phyloP scores from a whole-genome alignment of 2,888 invertebrate genomes.

The Coleophora deauratella region DNA sequence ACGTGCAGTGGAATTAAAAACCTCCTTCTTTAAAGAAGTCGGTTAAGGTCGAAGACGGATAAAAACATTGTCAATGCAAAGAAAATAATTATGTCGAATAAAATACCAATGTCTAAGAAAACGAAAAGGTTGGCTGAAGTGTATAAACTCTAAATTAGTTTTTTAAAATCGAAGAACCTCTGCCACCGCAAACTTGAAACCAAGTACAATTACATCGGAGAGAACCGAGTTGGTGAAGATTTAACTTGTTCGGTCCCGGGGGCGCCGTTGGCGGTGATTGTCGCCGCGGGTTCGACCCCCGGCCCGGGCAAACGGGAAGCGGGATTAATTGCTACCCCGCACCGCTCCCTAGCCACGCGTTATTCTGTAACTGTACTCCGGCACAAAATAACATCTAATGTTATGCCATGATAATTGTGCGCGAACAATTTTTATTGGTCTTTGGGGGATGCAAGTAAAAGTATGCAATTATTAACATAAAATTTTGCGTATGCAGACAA shows the following conservation, averaged over 20 bases:
- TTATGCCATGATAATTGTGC: constrained; percentile 52
- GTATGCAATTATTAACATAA: neutral
- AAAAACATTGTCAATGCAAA: no score
- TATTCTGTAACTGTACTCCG: constrained; percentile 48
- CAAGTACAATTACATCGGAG: constrained; percentile 24
- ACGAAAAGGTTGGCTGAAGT: no score
- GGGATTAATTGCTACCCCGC: constrained; percentile 57
- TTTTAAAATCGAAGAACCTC: no score
- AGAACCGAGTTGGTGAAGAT: constrained; percentile 56
- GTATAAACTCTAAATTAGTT: no score
- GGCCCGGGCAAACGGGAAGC: constrained; percentile 18
- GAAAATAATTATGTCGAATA: no score
- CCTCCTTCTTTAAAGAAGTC: no score
- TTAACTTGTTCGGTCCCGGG: constrained; percentile 63
- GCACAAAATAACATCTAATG: constrained; percentile 63
- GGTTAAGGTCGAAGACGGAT: no score
- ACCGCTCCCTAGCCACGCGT: constrained; percentile 59
- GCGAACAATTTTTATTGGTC: constrained; percentile 21
- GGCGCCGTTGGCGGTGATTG: constrained; percentile 64
- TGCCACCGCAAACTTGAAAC: no score
- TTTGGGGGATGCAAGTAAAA: constrained; percentile 7
- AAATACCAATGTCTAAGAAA: no score
- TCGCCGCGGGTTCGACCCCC: constrained; percentile 44
- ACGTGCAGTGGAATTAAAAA: no score
- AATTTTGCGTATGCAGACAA: no score